Evolutionary conservation across 2,113 vertebrate genomes (phyloP).

Genomic region (Myocastor coypus): DNA sequence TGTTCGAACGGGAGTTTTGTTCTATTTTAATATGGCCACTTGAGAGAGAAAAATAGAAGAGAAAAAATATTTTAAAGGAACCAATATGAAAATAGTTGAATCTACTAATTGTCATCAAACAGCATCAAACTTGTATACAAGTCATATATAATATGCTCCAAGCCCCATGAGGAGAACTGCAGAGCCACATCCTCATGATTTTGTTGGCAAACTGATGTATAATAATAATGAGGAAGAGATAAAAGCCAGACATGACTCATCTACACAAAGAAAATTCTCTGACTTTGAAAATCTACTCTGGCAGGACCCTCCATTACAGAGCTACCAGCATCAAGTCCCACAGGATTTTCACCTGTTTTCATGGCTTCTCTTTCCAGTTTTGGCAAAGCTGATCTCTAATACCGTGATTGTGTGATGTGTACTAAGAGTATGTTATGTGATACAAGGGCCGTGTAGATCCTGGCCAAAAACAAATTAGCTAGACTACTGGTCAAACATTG

Average conservation of each 20-base stretch:
- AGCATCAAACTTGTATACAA: background rate
- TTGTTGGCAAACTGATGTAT: background rate
- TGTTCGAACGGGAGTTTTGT: slow-evolving; percentile 67
- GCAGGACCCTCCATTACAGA: background rate
- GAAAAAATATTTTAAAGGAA: slow-evolving; percentile 48
- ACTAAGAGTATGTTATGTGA: background rate
- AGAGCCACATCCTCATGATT: background rate
- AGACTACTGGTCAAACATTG: background rate
- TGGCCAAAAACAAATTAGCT: background rate
- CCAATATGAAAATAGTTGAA: slow-evolving; percentile 41
- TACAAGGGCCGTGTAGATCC: background rate
- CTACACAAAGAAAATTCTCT: slow-evolving; percentile 8
- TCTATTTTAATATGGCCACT: slow-evolving; percentile 71
- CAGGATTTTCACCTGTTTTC: background rate
- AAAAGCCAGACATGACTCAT: background rate
- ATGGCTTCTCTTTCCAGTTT: slow-evolving; percentile 24
- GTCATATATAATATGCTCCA: background rate
- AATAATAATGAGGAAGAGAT: background rate
- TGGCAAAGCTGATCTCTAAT: background rate
- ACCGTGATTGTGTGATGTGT: background rate
- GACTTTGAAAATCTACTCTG: background rate
- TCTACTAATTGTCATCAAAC: background rate
- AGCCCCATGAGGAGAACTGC: background rate
- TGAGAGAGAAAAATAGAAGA: slow-evolving; percentile 69
- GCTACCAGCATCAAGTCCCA: background rate